Evolutionary conservation across 2,888 invertebrate species (phyloP), one percentile per base, ranked within the genome.

Genomic region (Pachliopta kotzebuea): DNA sequence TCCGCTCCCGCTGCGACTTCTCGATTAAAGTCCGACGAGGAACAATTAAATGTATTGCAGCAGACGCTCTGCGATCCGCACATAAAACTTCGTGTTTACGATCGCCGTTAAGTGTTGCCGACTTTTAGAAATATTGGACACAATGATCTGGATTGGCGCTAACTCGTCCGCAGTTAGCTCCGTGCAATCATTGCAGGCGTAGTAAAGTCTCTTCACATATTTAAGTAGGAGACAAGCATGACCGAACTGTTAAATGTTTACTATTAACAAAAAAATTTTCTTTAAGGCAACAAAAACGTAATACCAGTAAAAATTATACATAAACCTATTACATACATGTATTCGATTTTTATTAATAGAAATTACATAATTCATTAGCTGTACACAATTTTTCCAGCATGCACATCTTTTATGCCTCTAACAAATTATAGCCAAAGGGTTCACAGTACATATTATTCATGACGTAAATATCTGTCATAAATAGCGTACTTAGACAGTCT

Each of bases 21-120:
- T 31, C 29, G 55, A 55, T 49, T 62, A 56, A 55, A 62, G 42
- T 8, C 49, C n/a, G 31, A 53, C 24, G 42, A 26, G 37, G 29
- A 53, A 55, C 61, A 49, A 61, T 65, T 65, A 65, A 61, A 23
- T 23, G 26, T 62, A 29, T 49, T 45, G 26, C 52, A 31, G 53
- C 45, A 26, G 56, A 57, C 37, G 54, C 24, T 50, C 64, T 56
- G 58, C 56, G 78, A 78, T 77, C 74, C 70, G 70, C 69, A 71
- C 76, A 79, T 83, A 81, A 84, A 81, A 75, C 72, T 67, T 62
- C 70, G 68, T 77, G 74, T 84, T 84, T 80, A 84, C 74, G 78
- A 77, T 67, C 72, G 31, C 23, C 20, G 31, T 37, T 57, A 65
- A 65, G 54, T 58, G 61, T 58, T 49, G n/a, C 53, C 57, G 65